Conservation (phyloP, 2,888 invertebrate species). For the Adineta ricciae region DNA sequence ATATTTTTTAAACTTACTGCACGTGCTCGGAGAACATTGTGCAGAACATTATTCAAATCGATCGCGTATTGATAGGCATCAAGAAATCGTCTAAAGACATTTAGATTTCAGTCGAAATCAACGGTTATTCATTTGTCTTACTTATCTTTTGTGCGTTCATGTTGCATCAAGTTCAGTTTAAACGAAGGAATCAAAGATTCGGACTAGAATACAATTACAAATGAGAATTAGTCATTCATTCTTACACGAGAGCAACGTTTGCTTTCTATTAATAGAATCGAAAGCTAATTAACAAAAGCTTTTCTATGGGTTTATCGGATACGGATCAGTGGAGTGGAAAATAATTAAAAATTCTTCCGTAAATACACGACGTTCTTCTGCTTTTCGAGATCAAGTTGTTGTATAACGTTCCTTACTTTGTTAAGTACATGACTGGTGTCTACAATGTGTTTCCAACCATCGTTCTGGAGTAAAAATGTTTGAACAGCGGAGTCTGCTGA, state of each 20-base stretch:
- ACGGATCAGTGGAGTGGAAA: no score
- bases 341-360: no score
- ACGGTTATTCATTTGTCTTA: not conserved
- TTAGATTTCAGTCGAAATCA: not conserved
- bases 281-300: no score
- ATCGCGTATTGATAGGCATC: not conserved
- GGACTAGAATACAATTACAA: not conserved
- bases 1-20: not conserved
- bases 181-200: not conserved
- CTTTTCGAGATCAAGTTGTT: no score
- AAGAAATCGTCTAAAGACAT: not conserved
- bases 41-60: not conserved
- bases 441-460: conserved; percentile 12
- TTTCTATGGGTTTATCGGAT: no score
- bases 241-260: no score
- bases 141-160: conserved; percentile 5
- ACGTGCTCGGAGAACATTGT: not conserved
- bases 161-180: not conserved
- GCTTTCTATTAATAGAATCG: no score
- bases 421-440: conserved; percentile 5
- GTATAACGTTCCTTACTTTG: not conserved
- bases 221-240: not conserved
- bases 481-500: not conserved
- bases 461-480: conserved; percentile 8
- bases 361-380: no score